These are phyloP conservation scores for Zootoca vivipara DNA, from an alignment of 2,113 vertebrate species.

Conservation along the genomic window DNA sequence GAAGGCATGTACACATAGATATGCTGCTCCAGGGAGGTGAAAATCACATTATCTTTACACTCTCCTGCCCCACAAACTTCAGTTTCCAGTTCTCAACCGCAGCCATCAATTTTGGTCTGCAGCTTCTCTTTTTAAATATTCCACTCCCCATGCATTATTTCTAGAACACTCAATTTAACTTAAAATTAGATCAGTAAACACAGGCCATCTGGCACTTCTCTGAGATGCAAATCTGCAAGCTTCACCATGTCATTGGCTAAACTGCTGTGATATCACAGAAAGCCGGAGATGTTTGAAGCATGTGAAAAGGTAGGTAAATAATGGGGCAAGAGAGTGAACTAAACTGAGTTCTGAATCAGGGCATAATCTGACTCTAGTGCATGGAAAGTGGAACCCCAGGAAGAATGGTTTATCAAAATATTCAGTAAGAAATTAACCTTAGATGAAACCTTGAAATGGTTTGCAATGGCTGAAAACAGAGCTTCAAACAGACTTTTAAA, in stretches of 20 bases:
- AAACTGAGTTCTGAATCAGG: neutral
- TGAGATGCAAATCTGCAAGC: neutral
- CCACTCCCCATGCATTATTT: neutral
- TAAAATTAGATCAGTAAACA: neutral
- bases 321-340: neutral
- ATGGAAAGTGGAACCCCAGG: neutral
- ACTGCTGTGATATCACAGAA: neutral
- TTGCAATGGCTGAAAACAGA: neutral
- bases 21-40: no score
- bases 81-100: neutral
- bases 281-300: neutral
- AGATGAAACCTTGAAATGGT: neutral
- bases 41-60: no score
- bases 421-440: neutral
- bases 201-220: neutral
- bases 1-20: neutral
- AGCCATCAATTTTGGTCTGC: neutral
- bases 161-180: neutral
- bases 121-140: neutral
- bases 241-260: neutral
- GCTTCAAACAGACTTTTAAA: neutral
- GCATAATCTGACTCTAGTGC: neutral
- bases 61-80: no score
- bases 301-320: neutral
- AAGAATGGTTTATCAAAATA: neutral